A percentile compares a stretch with the other conserved stretches of the same genome.
Evolutionary conservation across 2,797 vertebrate genomes (phyloP).

Genomic region (Coranthus polyacanthus): DNA sequence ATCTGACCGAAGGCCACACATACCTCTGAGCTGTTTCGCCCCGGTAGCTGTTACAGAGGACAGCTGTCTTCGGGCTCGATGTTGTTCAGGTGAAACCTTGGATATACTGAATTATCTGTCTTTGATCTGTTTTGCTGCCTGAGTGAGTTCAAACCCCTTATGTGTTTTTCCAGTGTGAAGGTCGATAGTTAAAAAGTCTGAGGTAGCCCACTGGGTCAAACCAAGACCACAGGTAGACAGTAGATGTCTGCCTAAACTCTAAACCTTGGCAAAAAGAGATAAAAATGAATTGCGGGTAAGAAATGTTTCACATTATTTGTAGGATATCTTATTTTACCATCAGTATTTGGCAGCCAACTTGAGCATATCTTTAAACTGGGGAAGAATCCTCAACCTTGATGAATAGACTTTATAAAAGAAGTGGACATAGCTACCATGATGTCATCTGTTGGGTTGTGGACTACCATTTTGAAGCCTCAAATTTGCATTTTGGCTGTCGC

Average conservation of each 20-base stretch:
- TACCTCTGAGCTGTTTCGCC: neutral
- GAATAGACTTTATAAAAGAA: no score
- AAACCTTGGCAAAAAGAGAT: neutral
- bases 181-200: constrained; percentile 10
- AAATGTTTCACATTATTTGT: no score
- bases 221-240: neutral
- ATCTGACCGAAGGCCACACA: neutral
- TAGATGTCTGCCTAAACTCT: neutral
- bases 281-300: no score
- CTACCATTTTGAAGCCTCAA: no score
- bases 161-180: neutral
- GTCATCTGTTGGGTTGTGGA: no score
- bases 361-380: no score
- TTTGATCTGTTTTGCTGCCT: constrained; percentile 27
- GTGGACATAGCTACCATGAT: no score
- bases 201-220: constrained; percentile 14
- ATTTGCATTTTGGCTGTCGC: no score
- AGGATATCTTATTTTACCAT: no score
- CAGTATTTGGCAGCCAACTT: no score
- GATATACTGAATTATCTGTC: constrained; percentile 22
- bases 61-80: neutral
- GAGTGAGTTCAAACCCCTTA: constrained; percentile 11
- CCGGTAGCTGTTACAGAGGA: neutral
- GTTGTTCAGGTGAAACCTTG: constrained; percentile 24
- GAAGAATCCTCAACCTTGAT: no score